Conservation (phyloP, 2,888 invertebrate species). For the Pammene fasciana region DNA sequence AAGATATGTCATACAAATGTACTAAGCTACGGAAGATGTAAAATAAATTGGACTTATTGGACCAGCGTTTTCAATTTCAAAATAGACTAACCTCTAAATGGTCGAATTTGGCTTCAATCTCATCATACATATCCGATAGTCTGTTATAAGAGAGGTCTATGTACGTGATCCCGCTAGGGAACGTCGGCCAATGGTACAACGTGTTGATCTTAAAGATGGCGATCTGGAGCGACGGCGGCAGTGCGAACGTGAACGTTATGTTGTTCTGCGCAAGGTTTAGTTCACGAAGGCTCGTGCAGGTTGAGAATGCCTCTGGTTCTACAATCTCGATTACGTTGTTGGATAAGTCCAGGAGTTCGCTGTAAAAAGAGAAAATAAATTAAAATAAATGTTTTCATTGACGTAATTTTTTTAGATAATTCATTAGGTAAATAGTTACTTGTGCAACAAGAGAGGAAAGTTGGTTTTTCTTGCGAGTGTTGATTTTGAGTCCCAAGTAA, state of each 20-base stretch:
- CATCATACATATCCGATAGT: constrained; percentile 68
- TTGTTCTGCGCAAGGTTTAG: constrained; percentile 77
- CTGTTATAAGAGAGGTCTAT: constrained; percentile 76
- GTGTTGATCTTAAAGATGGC: constrained; percentile 72
- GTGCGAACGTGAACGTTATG: constrained; percentile 70
- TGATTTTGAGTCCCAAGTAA: no score
- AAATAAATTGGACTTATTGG: not conserved
- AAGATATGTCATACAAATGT: no score
- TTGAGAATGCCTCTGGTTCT: constrained; percentile 69
- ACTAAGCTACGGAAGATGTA: no score
- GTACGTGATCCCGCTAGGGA: constrained; percentile 71
- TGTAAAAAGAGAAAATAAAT: constrained; percentile 50
- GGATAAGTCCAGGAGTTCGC: constrained; percentile 75
- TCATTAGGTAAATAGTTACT: no score
- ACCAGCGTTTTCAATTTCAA: not conserved
- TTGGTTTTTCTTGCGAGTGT: no score
- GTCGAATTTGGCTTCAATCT: constrained; percentile 60
- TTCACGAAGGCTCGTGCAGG: constrained; percentile 68
- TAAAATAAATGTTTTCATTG: no score
- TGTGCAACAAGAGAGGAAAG: no score
- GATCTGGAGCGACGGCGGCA: constrained; percentile 70
- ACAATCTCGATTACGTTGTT: constrained; percentile 76
- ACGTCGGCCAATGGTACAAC: constrained; percentile 73
- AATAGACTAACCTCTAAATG: constrained; percentile 68
- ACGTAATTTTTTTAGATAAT: no score